Conservation (phyloP, 1,140 invertebrate species). For the Pemphigus obesinymphae region DNA sequence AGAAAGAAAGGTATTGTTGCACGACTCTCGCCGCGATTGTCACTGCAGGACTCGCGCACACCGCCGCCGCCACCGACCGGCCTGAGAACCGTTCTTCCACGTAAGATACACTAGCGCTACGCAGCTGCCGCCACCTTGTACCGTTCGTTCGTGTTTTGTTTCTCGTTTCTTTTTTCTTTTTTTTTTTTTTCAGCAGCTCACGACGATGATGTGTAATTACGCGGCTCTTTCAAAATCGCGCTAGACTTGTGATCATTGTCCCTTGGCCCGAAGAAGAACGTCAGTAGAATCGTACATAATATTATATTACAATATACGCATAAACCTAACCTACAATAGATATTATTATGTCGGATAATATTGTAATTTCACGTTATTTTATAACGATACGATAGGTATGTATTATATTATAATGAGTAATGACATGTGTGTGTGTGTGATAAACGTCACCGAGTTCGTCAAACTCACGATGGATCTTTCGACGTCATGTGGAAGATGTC, state of each 20-base stretch:
- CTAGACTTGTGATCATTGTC: background rate
- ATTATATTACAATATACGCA: too few relatives aligned
- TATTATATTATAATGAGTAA: too few relatives aligned
- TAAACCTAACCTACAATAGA: too few relatives aligned
- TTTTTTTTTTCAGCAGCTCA: slow-evolving; percentile 3
- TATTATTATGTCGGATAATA: too few relatives aligned
- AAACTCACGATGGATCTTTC: too few relatives aligned
- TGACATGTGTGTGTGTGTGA: background rate
- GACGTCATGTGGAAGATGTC: too few relatives aligned
- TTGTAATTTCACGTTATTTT: too few relatives aligned
- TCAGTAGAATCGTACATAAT: background rate
- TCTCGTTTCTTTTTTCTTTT: background rate
- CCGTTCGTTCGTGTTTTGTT: slow-evolving; percentile 6
- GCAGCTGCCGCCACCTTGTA: background rate
- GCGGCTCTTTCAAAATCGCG: slow-evolving; percentile 10
- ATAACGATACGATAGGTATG: too few relatives aligned
- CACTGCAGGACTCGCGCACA: slow-evolving; percentile 22
- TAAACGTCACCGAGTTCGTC: background rate
- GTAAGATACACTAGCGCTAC: slow-evolving; percentile 37
- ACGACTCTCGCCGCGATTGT: slow-evolving; percentile 19
- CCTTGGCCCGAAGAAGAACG: background rate
- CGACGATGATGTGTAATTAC: background rate
- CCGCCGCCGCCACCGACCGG: slow-evolving; percentile 11
- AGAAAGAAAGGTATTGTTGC: background rate
- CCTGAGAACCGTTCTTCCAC: slow-evolving; percentile 36